Percentiles rank a stretch among this genome's conserved stretches.
Conservation (phyloP, 1,140 invertebrate species). For the Uloborus diversus region DNA sequence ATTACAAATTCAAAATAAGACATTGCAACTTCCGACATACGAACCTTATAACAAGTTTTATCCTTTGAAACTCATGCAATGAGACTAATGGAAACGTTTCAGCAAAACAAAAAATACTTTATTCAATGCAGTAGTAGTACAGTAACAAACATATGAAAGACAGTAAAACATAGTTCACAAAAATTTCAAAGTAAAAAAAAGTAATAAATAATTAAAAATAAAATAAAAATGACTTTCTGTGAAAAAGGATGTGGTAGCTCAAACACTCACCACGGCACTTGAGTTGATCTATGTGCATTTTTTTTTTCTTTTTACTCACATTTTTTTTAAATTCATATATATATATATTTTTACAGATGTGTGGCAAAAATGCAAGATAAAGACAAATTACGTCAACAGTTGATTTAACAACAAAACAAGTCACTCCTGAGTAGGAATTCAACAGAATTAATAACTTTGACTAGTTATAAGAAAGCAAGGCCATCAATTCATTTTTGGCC, state of each 20-base stretch:
- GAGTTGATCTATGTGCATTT: constrained; percentile 37
- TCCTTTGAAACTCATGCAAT: too few relatives aligned
- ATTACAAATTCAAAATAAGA: too few relatives aligned
- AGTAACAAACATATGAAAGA: constrained; percentile 57
- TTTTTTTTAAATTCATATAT: constrained; percentile 24
- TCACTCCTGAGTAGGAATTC: constrained; percentile 23
- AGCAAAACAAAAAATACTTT: constrained; percentile 57
- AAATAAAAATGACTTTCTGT: constrained; percentile 53
- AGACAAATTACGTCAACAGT: constrained; percentile 21
- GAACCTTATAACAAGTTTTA: too few relatives aligned
- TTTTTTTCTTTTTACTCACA: constrained; percentile 15
- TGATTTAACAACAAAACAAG: constrained; percentile 50
- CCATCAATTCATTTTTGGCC: background rate
- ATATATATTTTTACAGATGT: background rate
- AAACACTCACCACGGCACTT: constrained; percentile 44
- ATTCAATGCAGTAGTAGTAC: constrained; percentile 54
- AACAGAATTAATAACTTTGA: constrained; percentile 52
- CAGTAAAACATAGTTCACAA: constrained; percentile 55
- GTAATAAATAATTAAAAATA: constrained; percentile 53
- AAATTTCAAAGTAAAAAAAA: constrained; percentile 54
- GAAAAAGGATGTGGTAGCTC: constrained; percentile 44
- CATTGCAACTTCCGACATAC: too few relatives aligned
- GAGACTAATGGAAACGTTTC: constrained; percentile 37
- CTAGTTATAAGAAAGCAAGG: constrained; percentile 36
- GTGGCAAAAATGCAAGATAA: background rate